Evolutionary conservation across 1,140 invertebrate genomes (phyloP).

Genomic region (Eriosoma lanigerum): DNA sequence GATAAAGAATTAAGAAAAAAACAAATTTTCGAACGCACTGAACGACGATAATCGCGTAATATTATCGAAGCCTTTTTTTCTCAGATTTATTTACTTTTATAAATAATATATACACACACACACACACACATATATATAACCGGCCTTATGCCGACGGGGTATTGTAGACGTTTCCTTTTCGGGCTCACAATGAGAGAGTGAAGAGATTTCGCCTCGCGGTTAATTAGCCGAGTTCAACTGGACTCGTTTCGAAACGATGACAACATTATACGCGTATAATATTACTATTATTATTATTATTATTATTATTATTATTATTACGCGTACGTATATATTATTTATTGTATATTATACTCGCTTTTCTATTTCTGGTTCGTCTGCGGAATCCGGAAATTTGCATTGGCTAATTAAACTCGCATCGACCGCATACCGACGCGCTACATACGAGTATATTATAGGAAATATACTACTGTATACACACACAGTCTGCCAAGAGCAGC

Average conservation of each 20-base stretch:
- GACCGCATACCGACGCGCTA: conserved; percentile 3
- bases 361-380: conserved; percentile 31
- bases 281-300: not conserved
- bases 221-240: conserved; percentile 22
- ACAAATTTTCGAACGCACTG: no score
- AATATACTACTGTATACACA: not conserved
- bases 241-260: not conserved
- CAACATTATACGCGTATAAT: not conserved
- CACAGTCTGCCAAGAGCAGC: conserved; percentile 5
- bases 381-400: conserved; percentile 37
- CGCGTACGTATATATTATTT: no score
- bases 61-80: no score
- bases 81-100: no score
- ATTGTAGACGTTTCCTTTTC: conserved; percentile 26
- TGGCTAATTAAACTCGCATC: conserved; percentile 32
- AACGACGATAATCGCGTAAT: not conserved
- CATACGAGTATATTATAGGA: not conserved
- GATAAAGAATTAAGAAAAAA: no score
- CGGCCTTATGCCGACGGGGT: not conserved
- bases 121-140: not conserved
- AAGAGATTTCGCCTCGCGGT: conserved; percentile 22
- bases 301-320: not conserved
- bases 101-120: not conserved
- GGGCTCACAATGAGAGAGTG: conserved; percentile 18
- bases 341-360: not conserved